phyloP scores from a whole-genome alignment of 2,113 vertebrate genomes.

The Phalacrocorax pelagicus region DNA sequence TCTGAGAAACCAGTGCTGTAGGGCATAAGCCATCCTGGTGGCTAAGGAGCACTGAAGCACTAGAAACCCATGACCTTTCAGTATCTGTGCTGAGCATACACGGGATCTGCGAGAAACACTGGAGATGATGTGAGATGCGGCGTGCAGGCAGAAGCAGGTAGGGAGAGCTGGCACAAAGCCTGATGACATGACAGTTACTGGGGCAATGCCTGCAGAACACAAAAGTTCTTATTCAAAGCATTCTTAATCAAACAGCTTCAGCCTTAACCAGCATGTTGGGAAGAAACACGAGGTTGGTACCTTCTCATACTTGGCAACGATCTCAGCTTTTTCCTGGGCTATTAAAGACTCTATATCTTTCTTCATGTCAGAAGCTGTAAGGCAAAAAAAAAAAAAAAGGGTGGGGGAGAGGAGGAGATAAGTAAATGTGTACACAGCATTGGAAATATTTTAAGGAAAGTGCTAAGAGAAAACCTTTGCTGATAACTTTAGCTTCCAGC shows the following conservation, averaged over 20 bases:
- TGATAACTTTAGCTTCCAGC: neutral
- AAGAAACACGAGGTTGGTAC: slow-evolving; percentile 43
- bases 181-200: neutral
- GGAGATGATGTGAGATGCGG: neutral
- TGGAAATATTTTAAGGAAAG: neutral
- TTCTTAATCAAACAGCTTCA: neutral
- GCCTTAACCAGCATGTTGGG: neutral
- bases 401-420: neutral
- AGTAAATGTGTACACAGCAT: neutral
- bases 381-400: neutral
- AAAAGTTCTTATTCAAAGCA: neutral
- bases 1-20: neutral
- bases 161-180: neutral
- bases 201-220: accelerated
- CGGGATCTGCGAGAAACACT: accelerated
- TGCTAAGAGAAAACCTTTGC: neutral
- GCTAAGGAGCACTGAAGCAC: neutral
- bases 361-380: slow-evolving; percentile 91
- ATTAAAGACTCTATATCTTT: slow-evolving; percentile 89
- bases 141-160: neutral
- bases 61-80: neutral
- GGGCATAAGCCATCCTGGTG: neutral
- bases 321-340: slow-evolving; percentile 88
- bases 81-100: neutral
- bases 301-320: slow-evolving; percentile 90